Evolutionary conservation across 2,797 vertebrate genomes (phyloP).

Genomic region (Potorous gilbertii): DNA sequence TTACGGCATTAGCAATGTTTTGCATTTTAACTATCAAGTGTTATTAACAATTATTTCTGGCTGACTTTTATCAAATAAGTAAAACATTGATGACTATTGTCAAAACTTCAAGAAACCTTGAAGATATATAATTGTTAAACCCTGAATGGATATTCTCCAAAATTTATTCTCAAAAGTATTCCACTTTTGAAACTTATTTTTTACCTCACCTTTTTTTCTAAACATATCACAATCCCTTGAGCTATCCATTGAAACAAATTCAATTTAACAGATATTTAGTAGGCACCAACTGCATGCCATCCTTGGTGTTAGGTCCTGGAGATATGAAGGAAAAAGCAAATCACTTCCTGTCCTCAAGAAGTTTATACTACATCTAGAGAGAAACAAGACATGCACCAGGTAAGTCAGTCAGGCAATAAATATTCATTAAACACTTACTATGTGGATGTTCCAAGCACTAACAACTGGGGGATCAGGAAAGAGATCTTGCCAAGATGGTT

Average conservation of each 20-base stretch:
- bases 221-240: not conserved
- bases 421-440: not conserved
- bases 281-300: not conserved
- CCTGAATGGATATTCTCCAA: not conserved
- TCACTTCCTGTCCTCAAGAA: not conserved
- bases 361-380: not conserved
- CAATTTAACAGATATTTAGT: not conserved
- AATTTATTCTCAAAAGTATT: not conserved
- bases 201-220: not conserved
- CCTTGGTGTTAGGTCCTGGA: not conserved
- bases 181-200: not conserved
- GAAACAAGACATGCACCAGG: not conserved
- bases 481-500: not conserved
- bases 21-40: conserved; percentile 18
- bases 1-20: not conserved
- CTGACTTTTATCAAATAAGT: not conserved
- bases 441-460: not conserved
- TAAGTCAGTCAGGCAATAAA: not conserved
- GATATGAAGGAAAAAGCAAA: not conserved
- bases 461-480: not conserved
- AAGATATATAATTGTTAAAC: not conserved
- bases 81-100: not conserved
- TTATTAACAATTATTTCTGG: conserved; percentile 25
- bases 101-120: not conserved
- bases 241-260: not conserved